A percentile compares a stretch with the other conserved stretches of the same genome.
phyloP scores from a whole-genome alignment of 2,888 invertebrate genomes.

The Rhamnusium bicolor region DNA sequence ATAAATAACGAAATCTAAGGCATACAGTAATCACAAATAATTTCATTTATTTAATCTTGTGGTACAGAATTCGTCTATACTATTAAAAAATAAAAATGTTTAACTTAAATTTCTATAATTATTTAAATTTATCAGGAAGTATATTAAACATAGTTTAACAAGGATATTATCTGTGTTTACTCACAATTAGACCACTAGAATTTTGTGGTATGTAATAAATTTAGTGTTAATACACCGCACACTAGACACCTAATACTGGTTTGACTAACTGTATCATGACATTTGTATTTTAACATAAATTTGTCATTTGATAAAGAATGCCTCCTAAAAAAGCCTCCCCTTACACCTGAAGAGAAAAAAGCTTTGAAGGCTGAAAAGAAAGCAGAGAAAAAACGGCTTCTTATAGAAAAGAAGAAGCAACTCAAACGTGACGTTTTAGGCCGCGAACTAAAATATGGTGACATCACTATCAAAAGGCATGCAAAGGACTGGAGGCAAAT shows the following conservation, averaged over 20 bases:
- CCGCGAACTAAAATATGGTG: slow-evolving; percentile 68
- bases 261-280: neutral
- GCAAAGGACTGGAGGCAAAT: slow-evolving; percentile 69
- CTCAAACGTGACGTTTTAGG: slow-evolving; percentile 63
- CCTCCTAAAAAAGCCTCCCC: slow-evolving; percentile 45
- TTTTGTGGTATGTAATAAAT: too few species aligned
- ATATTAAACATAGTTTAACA: too few species aligned
- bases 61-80: too few species aligned
- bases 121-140: too few species aligned
- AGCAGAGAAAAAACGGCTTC: slow-evolving; percentile 56
- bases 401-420: slow-evolving; percentile 58
- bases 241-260: neutral
- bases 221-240: too few species aligned
- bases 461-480: slow-evolving; percentile 62
- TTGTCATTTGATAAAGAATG: neutral
- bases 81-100: too few species aligned
- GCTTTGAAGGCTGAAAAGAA: slow-evolving; percentile 53
- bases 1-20: too few species aligned
- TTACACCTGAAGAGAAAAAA: slow-evolving; percentile 57
- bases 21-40: too few species aligned
- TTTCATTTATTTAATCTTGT: too few species aligned
- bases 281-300: neutral
- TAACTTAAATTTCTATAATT: too few species aligned
- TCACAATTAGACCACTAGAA: too few species aligned
- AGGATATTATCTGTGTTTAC: too few species aligned